These are phyloP conservation scores for Tetranychus truncatus DNA, from an alignment of 2,888 invertebrate species.

Conservation along the genomic window DNA sequence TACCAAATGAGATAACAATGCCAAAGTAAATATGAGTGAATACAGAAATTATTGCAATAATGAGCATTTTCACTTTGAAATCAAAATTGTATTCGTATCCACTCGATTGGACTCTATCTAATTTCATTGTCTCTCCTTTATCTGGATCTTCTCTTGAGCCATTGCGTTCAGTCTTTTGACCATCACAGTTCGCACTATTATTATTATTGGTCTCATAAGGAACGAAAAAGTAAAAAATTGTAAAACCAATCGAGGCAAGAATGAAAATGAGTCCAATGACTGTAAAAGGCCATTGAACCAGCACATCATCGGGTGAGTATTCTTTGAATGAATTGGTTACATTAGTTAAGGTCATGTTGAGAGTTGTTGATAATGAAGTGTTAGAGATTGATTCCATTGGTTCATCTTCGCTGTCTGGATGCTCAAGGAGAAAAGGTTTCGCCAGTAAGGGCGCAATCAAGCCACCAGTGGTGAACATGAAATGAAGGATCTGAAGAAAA, in stretches of 20 bases:
- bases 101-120: background rate
- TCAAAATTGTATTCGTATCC: background rate
- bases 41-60: background rate
- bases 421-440: background rate
- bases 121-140: background rate
- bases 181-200: background rate
- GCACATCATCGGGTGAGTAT: slow-evolving; percentile 3
- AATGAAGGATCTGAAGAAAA: background rate
- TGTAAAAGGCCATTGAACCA: background rate
- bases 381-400: background rate
- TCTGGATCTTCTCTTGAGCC: too few species aligned
- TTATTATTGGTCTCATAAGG: background rate
- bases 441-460: background rate
- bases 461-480: background rate
- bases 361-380: background rate
- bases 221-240: background rate
- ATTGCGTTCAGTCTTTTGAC: background rate
- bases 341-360: background rate
- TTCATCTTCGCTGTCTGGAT: background rate
- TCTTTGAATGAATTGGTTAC: background rate
- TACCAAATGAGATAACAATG: background rate
- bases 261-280: background rate
- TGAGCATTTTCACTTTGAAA: background rate
- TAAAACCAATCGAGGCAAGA: background rate
- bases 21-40: slow-evolving; percentile 6